Conservation (phyloP, 2,797 vertebrate species). For the Natrix natrix region DNA sequence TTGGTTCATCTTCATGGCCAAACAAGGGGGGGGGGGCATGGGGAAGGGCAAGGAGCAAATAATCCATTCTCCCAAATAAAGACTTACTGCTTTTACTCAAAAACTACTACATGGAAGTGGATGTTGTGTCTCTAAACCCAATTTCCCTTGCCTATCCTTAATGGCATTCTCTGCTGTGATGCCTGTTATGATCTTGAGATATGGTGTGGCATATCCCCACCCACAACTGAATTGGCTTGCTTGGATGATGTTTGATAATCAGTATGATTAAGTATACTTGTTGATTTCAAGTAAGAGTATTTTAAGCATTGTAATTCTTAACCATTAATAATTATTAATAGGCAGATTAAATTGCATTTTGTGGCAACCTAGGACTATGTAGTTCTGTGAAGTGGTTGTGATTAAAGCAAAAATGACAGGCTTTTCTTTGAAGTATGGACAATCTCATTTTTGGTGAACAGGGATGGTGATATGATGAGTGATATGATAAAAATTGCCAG, state of each 20-base stretch:
- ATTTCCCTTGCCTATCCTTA: neutral
- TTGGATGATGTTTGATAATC: neutral
- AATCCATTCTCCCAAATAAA: neutral
- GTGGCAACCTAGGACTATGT: neutral
- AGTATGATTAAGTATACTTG: neutral
- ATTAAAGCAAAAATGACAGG: neutral
- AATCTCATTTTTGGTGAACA: neutral
- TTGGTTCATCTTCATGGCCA: neutral
- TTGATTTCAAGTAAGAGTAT: neutral
- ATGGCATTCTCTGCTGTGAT: neutral
- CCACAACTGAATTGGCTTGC: neutral
- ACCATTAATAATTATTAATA: neutral
- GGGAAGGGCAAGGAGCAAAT: neutral
- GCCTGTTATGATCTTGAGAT: neutral
- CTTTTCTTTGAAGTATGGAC: neutral
- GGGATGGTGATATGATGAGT: neutral
- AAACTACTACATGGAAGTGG: neutral
- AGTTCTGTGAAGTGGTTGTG: neutral
- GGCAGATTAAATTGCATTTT: neutral
- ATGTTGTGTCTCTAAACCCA: neutral
- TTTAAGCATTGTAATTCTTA: neutral
- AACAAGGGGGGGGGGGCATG: neutral
- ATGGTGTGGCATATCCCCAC: neutral
- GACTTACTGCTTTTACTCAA: neutral
- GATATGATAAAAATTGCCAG: neutral